These are phyloP conservation scores for Catocala sponsa DNA, from an alignment of 2,888 invertebrate species.

Conservation along the genomic window DNA sequence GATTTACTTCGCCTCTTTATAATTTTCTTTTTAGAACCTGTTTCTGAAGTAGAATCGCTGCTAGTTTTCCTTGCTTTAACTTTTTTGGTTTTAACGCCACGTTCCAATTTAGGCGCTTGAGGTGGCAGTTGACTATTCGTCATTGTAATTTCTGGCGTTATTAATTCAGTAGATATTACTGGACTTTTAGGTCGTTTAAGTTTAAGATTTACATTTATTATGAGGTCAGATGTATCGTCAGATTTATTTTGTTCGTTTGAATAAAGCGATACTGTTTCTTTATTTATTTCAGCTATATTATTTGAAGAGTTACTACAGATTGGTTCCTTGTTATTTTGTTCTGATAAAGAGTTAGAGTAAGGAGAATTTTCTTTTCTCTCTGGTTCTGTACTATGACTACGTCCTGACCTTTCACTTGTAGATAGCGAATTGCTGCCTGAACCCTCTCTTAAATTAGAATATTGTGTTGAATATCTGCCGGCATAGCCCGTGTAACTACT, in stretches of 20 bases:
- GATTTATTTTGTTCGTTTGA: conserved; percentile 69
- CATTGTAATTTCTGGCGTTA: conserved; percentile 79
- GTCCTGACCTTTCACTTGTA: conserved; percentile 70
- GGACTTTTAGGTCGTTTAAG: conserved; percentile 77
- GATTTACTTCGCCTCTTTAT: conserved; percentile 80
- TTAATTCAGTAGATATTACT: conserved; percentile 64
- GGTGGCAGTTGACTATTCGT: conserved; percentile 83
- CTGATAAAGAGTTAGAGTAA: conserved; percentile 53
- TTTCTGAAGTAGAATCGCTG: conserved; percentile 76
- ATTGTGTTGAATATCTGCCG: conserved; percentile 82
- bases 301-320: conserved; percentile 41
- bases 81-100: conserved; percentile 71
- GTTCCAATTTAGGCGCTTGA: conserved; percentile 82
- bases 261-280: conserved; percentile 66
- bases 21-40: conserved; percentile 75
- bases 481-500: conserved; percentile 81
- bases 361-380: conserved; percentile 63
- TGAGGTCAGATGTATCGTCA: conserved; percentile 78
- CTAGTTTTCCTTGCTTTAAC: conserved; percentile 77
- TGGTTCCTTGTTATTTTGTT: conserved; percentile 53
- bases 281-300: conserved; percentile 59
- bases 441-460: conserved; percentile 74
- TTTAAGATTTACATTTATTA: conserved; percentile 83
- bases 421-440: conserved; percentile 58
- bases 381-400: conserved; percentile 77